Conservation (phyloP, 1,140 invertebrate species). For the Amphibalanus amphitrite region DNA sequence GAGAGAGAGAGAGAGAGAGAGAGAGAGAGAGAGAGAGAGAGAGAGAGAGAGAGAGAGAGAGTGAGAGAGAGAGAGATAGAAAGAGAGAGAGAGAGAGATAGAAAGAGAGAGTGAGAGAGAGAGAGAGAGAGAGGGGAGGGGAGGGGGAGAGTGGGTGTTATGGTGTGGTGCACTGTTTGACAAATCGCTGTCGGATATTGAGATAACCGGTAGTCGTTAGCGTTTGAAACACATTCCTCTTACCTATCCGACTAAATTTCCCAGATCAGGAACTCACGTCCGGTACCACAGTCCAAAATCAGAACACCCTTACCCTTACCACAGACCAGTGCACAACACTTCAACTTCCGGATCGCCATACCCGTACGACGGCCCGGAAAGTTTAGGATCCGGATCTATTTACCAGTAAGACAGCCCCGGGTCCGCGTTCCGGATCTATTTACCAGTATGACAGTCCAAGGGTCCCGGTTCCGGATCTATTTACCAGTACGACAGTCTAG, state of each 20-base stretch:
- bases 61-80: no score
- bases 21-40: not conserved
- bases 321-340: constrained; percentile 37
- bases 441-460: no score
- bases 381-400: not conserved
- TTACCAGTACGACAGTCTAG: constrained; percentile 48
- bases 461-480: no score
- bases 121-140: not conserved
- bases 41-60: constrained; percentile 6
- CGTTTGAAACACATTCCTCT: not conserved
- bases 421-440: no score
- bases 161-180: not conserved
- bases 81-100: no score
- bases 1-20: constrained; percentile 12
- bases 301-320: no score
- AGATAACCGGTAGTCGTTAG: not conserved
- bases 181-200: not conserved
- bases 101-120: no score
- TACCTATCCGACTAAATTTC: not conserved
- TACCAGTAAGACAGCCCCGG: constrained; percentile 50
- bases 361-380: no score
- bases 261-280: no score
- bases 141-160: constrained; percentile 6
- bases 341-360: no score
- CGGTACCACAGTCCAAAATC: no score